Percentiles rank a stretch among this genome's conserved stretches.
These are phyloP conservation scores for Cephus nigrinus DNA, from an alignment of 2,888 invertebrate species.

Conservation along the genomic window DNA sequence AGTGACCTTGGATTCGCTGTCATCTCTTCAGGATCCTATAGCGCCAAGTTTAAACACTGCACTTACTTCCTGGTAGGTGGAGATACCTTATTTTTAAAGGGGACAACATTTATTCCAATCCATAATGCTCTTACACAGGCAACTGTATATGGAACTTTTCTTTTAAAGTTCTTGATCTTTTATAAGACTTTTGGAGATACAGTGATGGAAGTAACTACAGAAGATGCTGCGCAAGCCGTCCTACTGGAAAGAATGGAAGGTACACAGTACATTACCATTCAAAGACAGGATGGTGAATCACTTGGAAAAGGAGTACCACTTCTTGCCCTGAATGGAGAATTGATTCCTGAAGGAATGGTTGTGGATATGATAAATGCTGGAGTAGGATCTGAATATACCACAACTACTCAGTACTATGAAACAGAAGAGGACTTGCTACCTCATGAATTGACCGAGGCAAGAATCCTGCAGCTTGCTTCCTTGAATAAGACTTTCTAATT, in stretches of 20 bases:
- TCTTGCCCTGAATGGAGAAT: slow-evolving; percentile 58
- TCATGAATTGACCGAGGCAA: slow-evolving; percentile 60
- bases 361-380: slow-evolving; percentile 64
- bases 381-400: slow-evolving; percentile 54
- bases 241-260: slow-evolving; percentile 62
- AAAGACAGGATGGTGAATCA: slow-evolving; percentile 58
- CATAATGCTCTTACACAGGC: no score
- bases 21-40: slow-evolving; percentile 36
- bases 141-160: no score
- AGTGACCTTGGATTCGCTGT: slow-evolving; percentile 63
- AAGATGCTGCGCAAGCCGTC: slow-evolving; percentile 61
- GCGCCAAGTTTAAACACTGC: slow-evolving; percentile 31
- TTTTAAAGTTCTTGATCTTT: no score
- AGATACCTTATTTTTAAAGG: no score
- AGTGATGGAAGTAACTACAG: slow-evolving; percentile 57
- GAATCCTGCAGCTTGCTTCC: background rate
- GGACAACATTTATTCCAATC: no score
- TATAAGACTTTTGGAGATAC: background rate
- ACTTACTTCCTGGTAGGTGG: no score
- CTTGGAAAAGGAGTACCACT: slow-evolving; percentile 59
- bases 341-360: slow-evolving; percentile 63
- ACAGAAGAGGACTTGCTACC: slow-evolving; percentile 55
- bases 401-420: slow-evolving; percentile 59
- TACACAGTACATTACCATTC: slow-evolving; percentile 64
- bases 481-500: background rate